A percentile compares a stretch with the other conserved stretches of the same genome.
Conservation (phyloP, 2,797 vertebrate genomes). For the Pipistrellus pygmaeus region DNA sequence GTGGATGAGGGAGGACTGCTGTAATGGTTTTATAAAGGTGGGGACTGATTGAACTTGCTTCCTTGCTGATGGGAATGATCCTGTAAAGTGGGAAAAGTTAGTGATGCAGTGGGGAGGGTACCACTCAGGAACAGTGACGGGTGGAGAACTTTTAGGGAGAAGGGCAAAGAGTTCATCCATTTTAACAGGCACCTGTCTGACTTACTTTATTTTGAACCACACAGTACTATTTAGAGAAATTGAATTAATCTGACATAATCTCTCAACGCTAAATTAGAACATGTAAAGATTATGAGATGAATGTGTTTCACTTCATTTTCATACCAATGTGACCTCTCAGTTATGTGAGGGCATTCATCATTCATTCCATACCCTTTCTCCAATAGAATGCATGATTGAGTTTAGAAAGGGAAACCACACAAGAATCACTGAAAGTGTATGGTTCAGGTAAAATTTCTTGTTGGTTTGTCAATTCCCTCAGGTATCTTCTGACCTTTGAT, state of each 20-base stretch:
- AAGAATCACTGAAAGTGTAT: conserved; percentile 63
- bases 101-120: neutral
- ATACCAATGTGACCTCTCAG: conserved; percentile 6
- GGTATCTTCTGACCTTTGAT: conserved; percentile 45
- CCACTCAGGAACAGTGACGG: neutral
- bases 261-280: neutral
- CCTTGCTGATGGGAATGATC: neutral
- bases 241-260: neutral
- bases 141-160: neutral
- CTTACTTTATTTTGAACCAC: conserved; percentile 40
- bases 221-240: neutral
- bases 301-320: conserved; percentile 45
- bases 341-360: neutral
- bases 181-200: neutral
- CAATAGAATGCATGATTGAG: conserved; percentile 2
- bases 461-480: conserved; percentile 39
- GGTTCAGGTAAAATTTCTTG: conserved; percentile 56
- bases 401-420: conserved; percentile 61
- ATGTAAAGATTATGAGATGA: neutral
- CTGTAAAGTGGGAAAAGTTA: neutral
- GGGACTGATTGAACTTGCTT: neutral
- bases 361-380: neutral
- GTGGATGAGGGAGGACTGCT: neutral
- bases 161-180: neutral
- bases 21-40: neutral